phyloP scores from a whole-genome alignment of 2,888 invertebrate genomes.

The Ischnura elegans region DNA sequence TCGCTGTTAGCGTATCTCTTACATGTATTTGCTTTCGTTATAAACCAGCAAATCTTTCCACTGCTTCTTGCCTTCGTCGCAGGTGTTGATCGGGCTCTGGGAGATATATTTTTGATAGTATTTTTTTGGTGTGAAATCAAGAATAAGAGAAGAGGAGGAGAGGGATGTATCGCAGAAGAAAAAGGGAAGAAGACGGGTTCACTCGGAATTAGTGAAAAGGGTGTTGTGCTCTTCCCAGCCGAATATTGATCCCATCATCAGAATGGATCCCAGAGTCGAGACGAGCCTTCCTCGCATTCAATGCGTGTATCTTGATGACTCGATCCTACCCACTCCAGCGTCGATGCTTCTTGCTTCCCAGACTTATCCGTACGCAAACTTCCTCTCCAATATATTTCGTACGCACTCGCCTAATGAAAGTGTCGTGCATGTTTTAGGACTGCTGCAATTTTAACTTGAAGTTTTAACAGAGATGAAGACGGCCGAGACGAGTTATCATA shows the following conservation, averaged over 20 bases:
- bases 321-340: background rate
- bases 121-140: background rate
- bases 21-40: too few relatives aligned
- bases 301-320: background rate
- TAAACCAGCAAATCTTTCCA: too few relatives aligned
- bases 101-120: background rate
- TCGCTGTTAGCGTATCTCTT: too few relatives aligned
- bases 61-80: background rate
- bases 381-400: slow-evolving; percentile 20
- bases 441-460: background rate
- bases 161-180: background rate
- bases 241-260: background rate
- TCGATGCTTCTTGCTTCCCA: background rate
- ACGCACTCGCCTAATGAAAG: background rate
- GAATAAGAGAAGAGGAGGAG: background rate
- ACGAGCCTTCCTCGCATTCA: background rate
- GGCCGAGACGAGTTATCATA: too few relatives aligned
- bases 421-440: background rate
- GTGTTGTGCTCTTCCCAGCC: background rate
- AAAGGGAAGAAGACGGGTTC: background rate
- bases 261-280: background rate
- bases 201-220: slow-evolving; percentile 7
- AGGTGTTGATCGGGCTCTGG: background rate
- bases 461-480: too few relatives aligned
- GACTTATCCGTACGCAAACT: background rate